Evolutionary conservation across 2,113 vertebrate genomes (phyloP), one percentile per base, ranked within the genome.

Genomic region (Hiodon alosoides): DNA sequence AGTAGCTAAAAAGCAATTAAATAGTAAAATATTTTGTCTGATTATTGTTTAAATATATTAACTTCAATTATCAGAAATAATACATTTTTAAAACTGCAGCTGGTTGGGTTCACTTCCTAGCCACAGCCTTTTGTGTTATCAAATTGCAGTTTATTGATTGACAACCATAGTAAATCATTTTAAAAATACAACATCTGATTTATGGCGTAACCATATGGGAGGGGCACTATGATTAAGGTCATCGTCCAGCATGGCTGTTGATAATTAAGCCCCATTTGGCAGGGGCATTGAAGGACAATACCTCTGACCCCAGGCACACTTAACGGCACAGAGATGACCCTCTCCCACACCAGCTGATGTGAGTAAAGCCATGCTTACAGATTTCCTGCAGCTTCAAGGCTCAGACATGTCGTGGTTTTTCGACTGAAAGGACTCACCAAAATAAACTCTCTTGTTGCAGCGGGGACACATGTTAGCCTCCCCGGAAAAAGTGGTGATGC

Each of bases 361-460:
- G 31, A 31, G 31, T 31, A 31, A 31, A 31, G 2, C 31, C 31
- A 31, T 31, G 31, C 31, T 31, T n/a, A n/a, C n/a, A n/a, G n/a
- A n/a, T n/a, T 31, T 31, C 31, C 31, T 31, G 31, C 31, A 31
- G 31, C 31, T 31, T 31, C 31, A 31, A 31, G 31, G 31, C 31
- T 31, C 31, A 31, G 31, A 31, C 31, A 10, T 1, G 55, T 8
- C 47, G 51, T 4, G 31, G 46, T 17, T 8, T 16, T 7, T 47
- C 3, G 11, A 50, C 64, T 3, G 46, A 47, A 31, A 48, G 0
- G 11, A 81, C 96, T 94, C 87, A 99, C 97, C 96, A 11, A 98
- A 98, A 86, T 98, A 98, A 47, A 98, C 97, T 81, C 93, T 95
- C 89, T 98, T 96, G 90, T 89, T 92, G 31, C 97, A 99, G 58